Base-by-base conservation (phyloP, 2,113 vertebrate genomes). In the Neogale vison region DNA sequence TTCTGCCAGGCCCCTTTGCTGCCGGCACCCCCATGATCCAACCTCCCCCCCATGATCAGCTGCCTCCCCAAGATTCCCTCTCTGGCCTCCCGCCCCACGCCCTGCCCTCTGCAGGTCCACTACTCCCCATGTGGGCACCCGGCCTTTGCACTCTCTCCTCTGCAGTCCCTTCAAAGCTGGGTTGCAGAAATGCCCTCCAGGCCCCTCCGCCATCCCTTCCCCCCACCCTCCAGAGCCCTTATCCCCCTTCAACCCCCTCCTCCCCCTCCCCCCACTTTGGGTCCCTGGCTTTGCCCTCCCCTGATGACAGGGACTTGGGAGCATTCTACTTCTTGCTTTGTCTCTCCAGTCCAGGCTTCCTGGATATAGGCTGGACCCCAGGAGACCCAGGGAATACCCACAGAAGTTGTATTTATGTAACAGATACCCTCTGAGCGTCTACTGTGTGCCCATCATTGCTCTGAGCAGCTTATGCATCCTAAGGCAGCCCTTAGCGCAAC, bases 11-110 rank as follows among this genome's bases (percentile, higher is more conserved):
- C 12, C 13, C 57, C n/a, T 42, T 55, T 47, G 36, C 67, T 31
- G 39, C 69, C 0, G 0, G 24, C 47, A 61, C 18, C 4, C 50
- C 3, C 18, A 3, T 31, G 29, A 45, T 52, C 55, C 23, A 8
- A 10, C 7, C 17, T n/a, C 18, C 13, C 18, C 1, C 15, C 7
- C 17, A 4, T 39, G 29, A 42, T 39, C 67, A 36, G 29, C 39
- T 39, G 2, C 36, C 57, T 26, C 52, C 17, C 5, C 18, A 29
- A 20, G n/a, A 9, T 67, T 45, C 61, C 72, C 57, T 87, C 45
- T 79, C 57, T 1, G 57, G 57, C 57, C 55, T 14, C 11, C 26
- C 17, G 39, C 20, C 9, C 39, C 15, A 26, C 9, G 6, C 4
- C 39, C 20, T 36, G 52, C 36, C 9, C 57, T 59, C 57, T 23